Conservation (phyloP, 2,888 invertebrate species). For the Eupithecia centaureata region DNA sequence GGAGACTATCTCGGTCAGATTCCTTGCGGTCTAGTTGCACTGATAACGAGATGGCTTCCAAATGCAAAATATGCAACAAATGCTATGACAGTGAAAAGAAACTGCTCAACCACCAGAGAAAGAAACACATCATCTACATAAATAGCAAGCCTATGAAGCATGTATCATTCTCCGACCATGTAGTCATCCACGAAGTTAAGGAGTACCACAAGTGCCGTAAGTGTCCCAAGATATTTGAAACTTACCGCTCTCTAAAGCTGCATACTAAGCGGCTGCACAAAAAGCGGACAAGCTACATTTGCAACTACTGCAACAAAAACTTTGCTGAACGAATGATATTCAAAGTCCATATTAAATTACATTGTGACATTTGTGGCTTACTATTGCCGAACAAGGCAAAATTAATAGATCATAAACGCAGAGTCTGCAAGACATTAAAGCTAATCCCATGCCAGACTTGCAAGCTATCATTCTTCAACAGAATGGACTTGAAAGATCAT, state of each 20-base stretch:
- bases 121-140: conserved; percentile 68
- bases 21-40: conserved; percentile 45
- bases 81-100: conserved; percentile 63
- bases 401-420: conserved; percentile 59
- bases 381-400: conserved; percentile 55
- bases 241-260: conserved; percentile 57
- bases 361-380: conserved; percentile 66
- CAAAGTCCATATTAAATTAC: conserved; percentile 74
- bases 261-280: conserved; percentile 68
- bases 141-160: conserved; percentile 62
- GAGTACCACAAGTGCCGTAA: conserved; percentile 74
- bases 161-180: conserved; percentile 72
- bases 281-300: conserved; percentile 75
- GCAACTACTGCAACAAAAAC: conserved; percentile 69
- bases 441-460: conserved; percentile 66
- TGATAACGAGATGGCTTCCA: conserved; percentile 51
- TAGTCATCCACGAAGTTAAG: conserved; percentile 69
- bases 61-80: conserved; percentile 71
- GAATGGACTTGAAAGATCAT: conserved; percentile 74
- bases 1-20: conserved; percentile 43
- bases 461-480: conserved; percentile 55
- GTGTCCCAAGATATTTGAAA: conserved; percentile 68
- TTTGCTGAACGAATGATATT: conserved; percentile 73
- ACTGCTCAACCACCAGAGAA: conserved; percentile 63
- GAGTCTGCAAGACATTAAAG: conserved; percentile 58